Conservation (phyloP, 2,888 invertebrate species). For the Sphinx pinastri region DNA sequence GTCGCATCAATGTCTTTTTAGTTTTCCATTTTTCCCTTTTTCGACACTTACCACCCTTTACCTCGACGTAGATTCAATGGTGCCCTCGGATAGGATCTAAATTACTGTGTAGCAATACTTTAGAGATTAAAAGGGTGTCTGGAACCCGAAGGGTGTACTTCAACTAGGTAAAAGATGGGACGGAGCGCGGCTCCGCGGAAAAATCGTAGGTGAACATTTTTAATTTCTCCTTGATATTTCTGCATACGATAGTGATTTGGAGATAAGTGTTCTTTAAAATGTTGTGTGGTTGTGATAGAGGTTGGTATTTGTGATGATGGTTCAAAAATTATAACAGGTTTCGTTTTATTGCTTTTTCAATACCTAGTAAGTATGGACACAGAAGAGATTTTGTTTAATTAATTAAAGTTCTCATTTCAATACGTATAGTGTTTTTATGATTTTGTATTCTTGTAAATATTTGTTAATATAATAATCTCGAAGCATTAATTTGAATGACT, state of each 20-base stretch:
- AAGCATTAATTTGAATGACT: too few species aligned
- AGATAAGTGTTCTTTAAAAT: conserved; percentile 8
- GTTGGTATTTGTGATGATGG: neutral
- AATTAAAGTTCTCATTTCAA: too few species aligned
- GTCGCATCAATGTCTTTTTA: conserved; percentile 52
- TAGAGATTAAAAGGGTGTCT: conserved; percentile 80
- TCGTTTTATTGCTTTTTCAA: neutral
- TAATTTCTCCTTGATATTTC: conserved; percentile 24
- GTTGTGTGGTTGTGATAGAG: neutral
- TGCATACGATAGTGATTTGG: conserved; percentile 14
- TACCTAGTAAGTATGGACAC: too few species aligned
- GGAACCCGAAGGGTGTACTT: conserved; percentile 59
- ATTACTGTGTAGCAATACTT: conserved; percentile 76
- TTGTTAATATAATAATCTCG: too few species aligned
- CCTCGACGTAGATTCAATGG: conserved; percentile 67
- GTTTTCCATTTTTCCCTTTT: conserved; percentile 62
- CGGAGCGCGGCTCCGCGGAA: conserved; percentile 21
- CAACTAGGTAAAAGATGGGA: conserved; percentile 30
- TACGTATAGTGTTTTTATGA: too few species aligned
- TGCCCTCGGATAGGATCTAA: conserved; percentile 75
- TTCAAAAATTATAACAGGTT: neutral
- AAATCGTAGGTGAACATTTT: conserved; percentile 24
- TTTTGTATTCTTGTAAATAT: too few species aligned
- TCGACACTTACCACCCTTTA: conserved; percentile 66
- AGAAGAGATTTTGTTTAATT: too few species aligned